phyloP scores from a whole-genome alignment of 2,888 invertebrate species.

The Tetheella fluctuosa region DNA sequence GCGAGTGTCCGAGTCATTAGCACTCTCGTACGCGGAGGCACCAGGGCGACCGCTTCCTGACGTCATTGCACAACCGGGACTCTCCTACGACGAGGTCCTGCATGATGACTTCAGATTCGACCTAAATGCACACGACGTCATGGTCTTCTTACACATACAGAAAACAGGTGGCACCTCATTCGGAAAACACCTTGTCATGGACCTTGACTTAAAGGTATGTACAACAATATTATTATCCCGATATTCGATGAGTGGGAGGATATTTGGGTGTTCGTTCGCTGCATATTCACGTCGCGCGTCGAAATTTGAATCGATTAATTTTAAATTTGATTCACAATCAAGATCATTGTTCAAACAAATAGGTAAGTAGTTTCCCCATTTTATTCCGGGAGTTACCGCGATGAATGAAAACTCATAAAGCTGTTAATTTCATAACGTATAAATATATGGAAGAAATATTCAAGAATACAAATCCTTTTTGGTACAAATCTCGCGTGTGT shows the following conservation, averaged over 20 bases:
- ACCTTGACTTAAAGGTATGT: conserved; percentile 90
- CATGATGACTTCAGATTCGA: conserved; percentile 95
- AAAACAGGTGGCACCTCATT: conserved; percentile 99
- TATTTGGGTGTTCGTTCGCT: neutral
- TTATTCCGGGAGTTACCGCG: too few relatives aligned
- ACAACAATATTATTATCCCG: neutral
- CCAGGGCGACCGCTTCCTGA: conserved; percentile 81
- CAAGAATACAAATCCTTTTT: too few relatives aligned
- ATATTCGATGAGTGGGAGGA: neutral
- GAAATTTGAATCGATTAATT: neutral
- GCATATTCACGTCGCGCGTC: neutral
- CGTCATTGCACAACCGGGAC: conserved; percentile 85
- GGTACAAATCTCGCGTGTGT: too few relatives aligned
- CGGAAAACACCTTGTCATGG: conserved; percentile 97
- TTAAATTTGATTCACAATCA: neutral
- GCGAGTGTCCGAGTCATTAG: conserved; percentile 82
- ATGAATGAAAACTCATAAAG: neutral
- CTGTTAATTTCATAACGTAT: neutral
- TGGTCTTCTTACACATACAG: conserved; percentile 99
- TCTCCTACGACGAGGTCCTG: conserved; percentile 94
- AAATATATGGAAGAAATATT: too few relatives aligned
- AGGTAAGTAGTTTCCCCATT: neutral
- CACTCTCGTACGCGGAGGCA: conserved; percentile 78
- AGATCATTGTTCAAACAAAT: neutral
- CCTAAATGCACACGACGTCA: conserved; percentile 96